Base-by-base conservation (phyloP, 2,113 vertebrate species). In the Leiothrix lutea region DNA sequence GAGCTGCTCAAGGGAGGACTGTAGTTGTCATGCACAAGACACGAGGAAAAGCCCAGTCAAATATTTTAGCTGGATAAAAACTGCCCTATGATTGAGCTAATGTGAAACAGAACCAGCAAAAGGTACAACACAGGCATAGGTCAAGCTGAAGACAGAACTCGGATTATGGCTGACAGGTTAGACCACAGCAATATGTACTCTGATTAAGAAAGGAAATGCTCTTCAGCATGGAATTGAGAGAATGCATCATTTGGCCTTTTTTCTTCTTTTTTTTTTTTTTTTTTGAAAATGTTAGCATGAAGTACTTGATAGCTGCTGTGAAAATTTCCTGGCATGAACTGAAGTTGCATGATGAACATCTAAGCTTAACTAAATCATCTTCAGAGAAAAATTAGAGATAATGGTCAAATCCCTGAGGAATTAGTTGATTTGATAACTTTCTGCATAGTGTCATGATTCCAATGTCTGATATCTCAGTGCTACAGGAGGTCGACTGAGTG, bases 321-420 rank as follows among this genome's bases (percentile, higher is more conserved):
- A 94, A 93, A 58, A 88, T 47, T 73, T 70, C 54, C 90, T 91
- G 74, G 71, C 66, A 83, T 25, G 31, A 57, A 69, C n/a, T 87
- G 79, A 18, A 75, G 25, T 24, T 56, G 29, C 12, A 31, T 79
- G 66, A 86, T 71, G 51, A 86, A 92, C 65, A 28, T 48, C 72
- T 53, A 53, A 71, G 74, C 17, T 84, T 53, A 92, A 85, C 69
- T 67, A 91, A 92, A 65, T 23, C 78, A 84, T 80, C 77, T 72
- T 91, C 36, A 92, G 72, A 75, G 42, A 82, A 89, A 94, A 92
- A 86, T 22, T 50, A 85, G 31, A 89, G 57, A 75, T 58, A 94
- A 80, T 31, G 17, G 64, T 72, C 73, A 91, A 92, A 94, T n/a
- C 78, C 47, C 58, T 18, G 31, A 87, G 61, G 54, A 92, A 91